Percentiles rank a stretch among this genome's conserved stretches.
Evolutionary conservation across 2,113 vertebrate genomes (phyloP).

Genomic region (Hypocryptadius cinnamomeus): DNA sequence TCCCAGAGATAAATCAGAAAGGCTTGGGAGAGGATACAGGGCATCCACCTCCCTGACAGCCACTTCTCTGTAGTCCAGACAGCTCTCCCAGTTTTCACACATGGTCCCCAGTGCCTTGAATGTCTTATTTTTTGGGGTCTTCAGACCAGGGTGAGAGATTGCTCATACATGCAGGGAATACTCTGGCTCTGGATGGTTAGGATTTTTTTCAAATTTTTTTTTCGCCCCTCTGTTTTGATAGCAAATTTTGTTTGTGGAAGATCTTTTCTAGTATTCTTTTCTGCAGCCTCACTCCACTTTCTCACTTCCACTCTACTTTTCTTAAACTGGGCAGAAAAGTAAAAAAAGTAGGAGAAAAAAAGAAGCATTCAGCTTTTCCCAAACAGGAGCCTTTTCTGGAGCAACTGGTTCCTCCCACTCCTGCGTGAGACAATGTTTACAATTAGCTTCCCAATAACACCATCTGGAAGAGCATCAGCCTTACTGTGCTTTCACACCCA

Average conservation of each 20-base stretch:
- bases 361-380: not conserved
- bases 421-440: not conserved
- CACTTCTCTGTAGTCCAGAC: not conserved
- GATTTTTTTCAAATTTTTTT: not conserved
- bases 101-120: rapidly evolving
- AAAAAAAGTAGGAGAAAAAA: not conserved
- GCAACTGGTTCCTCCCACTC: not conserved
- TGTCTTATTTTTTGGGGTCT: not conserved
- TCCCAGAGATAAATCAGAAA: not conserved
- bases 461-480: not conserved
- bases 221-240: not conserved
- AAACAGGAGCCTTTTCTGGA: not conserved
- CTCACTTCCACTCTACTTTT: not conserved
- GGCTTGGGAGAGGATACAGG: not conserved
- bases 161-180: rapidly evolving
- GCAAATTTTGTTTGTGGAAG: not conserved
- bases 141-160: not conserved
- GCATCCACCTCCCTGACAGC: not conserved
- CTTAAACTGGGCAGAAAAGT: not conserved
- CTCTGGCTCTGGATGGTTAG: rapidly evolving
- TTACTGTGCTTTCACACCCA: slow-evolving; percentile 7
- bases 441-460: not conserved
- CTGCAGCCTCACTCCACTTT: not conserved
- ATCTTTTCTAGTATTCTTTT: not conserved
- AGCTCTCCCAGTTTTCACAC: not conserved